Conservation (phyloP, 2,113 vertebrate species). For the Octodon degus region DNA sequence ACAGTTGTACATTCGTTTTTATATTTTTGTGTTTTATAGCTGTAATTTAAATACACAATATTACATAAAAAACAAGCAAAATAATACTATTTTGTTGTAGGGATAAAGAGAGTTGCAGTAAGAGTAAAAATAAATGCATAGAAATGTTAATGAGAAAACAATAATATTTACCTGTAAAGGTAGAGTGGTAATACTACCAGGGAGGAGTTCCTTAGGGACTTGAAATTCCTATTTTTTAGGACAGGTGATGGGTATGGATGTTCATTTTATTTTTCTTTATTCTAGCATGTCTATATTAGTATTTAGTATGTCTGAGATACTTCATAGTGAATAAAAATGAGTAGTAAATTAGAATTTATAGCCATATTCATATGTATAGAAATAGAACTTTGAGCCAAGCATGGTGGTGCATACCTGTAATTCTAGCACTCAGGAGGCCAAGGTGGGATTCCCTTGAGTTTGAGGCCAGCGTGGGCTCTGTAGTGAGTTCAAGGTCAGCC, state of each 20-base stretch:
- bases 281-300: neutral
- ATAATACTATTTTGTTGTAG: neutral
- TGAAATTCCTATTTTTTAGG: neutral
- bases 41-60: too few species aligned
- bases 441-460: neutral
- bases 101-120: neutral
- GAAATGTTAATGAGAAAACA: neutral
- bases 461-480: neutral
- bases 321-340: neutral
- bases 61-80: neutral
- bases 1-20: too few species aligned
- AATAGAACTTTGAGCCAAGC: neutral
- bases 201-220: neutral
- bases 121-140: neutral
- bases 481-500: neutral
- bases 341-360: neutral
- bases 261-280: slow-evolving; percentile 46
- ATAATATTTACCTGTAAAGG: neutral
- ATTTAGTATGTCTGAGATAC: neutral
- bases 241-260: neutral
- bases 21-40: too few species aligned
- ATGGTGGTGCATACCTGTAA: neutral
- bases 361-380: neutral
- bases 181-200: neutral
- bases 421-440: neutral